Conservation (phyloP, 2,888 invertebrate species). For the Notocelia uddmanniana region DNA sequence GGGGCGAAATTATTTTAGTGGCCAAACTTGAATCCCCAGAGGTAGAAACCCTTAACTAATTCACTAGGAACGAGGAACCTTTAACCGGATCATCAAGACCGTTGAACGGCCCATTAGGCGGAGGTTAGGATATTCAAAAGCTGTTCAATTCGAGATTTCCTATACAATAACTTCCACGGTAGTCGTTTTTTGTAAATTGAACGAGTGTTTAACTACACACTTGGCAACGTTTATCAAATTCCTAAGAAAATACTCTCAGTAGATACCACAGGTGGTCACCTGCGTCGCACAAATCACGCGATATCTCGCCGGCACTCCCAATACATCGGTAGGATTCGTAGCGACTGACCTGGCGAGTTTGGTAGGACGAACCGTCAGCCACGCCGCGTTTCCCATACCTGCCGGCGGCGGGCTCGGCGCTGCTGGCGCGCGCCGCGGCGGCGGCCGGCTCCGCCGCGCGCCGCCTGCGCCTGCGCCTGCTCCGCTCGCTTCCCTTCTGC, state of each 20-base stretch:
- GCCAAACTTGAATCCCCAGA: background rate
- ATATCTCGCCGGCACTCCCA: background rate
- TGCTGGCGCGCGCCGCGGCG: constrained; percentile 57
- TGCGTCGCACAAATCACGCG: background rate
- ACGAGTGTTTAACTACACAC: background rate
- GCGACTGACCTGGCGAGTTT: constrained; percentile 37
- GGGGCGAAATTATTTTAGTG: constrained; percentile 7
- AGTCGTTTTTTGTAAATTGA: background rate
- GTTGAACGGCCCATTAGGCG: background rate
- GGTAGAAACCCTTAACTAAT: background rate
- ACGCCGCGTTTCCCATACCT: constrained; percentile 69
- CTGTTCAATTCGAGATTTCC: background rate
- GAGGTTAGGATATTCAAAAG: background rate
- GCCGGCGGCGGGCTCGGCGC: constrained; percentile 66
- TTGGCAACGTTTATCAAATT: background rate
- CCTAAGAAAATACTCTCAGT: too few species aligned
- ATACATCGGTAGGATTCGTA: background rate
- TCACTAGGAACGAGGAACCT: constrained; percentile 2
- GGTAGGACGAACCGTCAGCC: constrained; percentile 70
- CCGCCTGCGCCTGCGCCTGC: constrained; percentile 60
- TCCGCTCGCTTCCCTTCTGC: constrained; percentile 67
- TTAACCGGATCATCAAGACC: constrained; percentile 8
- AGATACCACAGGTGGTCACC: background rate
- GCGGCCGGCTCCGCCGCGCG: constrained; percentile 58
- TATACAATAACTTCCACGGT: background rate